A percentile compares a stretch with the other conserved stretches of the same genome.
Evolutionary conservation across 2,888 invertebrate species (phyloP).

Genomic region (Scrobipalpa costella): DNA sequence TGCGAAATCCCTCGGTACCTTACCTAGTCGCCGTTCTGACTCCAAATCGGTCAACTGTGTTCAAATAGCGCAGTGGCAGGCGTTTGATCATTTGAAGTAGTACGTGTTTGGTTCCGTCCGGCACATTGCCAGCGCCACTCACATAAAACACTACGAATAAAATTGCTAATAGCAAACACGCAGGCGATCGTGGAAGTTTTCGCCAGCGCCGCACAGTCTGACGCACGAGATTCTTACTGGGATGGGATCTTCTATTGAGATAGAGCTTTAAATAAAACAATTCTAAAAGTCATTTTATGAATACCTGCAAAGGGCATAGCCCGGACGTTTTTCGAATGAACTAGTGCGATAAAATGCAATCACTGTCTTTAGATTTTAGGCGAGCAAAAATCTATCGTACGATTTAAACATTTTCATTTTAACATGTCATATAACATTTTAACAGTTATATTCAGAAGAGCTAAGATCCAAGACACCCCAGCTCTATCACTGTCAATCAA

Average conservation of each 20-base stretch:
- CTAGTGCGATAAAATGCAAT: too few relatives aligned
- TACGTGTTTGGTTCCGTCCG: not conserved
- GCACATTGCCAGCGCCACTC: constrained; percentile 3
- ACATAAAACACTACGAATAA: constrained; percentile 39
- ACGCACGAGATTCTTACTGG: constrained; percentile 41
- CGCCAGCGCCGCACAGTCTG: constrained; percentile 43
- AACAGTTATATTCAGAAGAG: too few relatives aligned
- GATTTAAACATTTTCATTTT: too few relatives aligned
- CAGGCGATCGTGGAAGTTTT: constrained; percentile 51
- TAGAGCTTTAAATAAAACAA: not conserved
- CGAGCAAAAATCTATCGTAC: too few relatives aligned
- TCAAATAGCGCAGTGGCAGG: constrained; percentile 4
- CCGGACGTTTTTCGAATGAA: too few relatives aligned
- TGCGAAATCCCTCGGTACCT: too few relatives aligned
- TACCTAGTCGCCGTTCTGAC: too few relatives aligned
- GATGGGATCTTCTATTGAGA: constrained; percentile 14
- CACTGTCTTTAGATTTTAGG: too few relatives aligned
- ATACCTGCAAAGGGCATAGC: not conserved
- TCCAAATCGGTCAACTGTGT: too few relatives aligned
- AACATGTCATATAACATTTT: too few relatives aligned
- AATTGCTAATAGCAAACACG: constrained; percentile 44
- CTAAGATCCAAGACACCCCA: too few relatives aligned
- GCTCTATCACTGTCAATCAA: too few relatives aligned
- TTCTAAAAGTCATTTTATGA: not conserved
- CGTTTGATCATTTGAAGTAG: constrained; percentile 9